A percentile compares a stretch with the other conserved stretches of the same genome.
Evolutionary conservation across 2,888 invertebrate species (phyloP).

Genomic region (Oligia strigilis): DNA sequence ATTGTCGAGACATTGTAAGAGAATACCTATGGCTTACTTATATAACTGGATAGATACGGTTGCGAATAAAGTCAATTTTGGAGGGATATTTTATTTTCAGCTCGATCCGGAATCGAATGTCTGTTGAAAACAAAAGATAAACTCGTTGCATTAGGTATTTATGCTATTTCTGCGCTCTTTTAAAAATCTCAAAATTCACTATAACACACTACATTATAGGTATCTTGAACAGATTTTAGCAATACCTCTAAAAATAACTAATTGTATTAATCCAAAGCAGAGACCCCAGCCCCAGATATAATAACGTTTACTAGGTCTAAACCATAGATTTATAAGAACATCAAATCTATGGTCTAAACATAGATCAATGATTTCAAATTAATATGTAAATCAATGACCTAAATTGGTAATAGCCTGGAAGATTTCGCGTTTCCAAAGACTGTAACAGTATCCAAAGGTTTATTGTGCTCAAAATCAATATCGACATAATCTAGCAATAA

Average conservation of each 20-base stretch:
- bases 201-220: too few relatives aligned
- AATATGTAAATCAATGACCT: too few relatives aligned
- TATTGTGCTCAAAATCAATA: not conserved
- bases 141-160: constrained; percentile 15
- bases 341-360: too few relatives aligned
- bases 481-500: not conserved
- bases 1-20: constrained; percentile 39
- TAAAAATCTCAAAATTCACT: not conserved
- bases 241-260: too few relatives aligned
- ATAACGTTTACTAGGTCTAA: not conserved
- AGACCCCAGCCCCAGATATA: not conserved
- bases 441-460: not conserved
- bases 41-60: constrained; percentile 42
- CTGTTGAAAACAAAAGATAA: constrained; percentile 25
- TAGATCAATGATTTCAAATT: too few relatives aligned
- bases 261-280: not conserved
- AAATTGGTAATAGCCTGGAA: not conserved
- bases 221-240: not conserved
- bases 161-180: not conserved
- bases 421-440: not conserved
- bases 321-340: too few relatives aligned
- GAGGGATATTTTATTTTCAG: not conserved
- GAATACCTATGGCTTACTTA: constrained; percentile 35
- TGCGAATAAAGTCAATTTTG: constrained; percentile 49
- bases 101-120: constrained; percentile 10